These are phyloP conservation scores for Pyrocephalus nanus DNA, from an alignment of 2,797 vertebrate genomes.

Conservation along the genomic window DNA sequence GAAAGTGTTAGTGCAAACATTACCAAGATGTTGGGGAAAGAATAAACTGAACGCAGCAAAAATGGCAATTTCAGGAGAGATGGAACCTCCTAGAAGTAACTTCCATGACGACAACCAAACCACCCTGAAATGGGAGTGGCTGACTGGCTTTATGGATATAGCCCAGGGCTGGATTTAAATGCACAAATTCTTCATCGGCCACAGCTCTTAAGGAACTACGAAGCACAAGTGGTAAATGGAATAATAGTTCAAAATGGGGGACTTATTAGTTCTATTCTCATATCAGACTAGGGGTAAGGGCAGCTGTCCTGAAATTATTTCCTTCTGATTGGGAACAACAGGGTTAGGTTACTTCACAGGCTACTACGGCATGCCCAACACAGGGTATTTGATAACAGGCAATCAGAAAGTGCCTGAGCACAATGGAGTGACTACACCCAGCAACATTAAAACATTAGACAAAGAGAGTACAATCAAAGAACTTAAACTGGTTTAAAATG, in stretches of 20 bases:
- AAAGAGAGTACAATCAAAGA: neutral
- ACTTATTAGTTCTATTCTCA: neutral
- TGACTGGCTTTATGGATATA: neutral
- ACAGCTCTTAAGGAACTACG: neutral
- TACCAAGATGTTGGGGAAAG: neutral
- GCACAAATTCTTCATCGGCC: neutral
- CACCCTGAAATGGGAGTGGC: fast-evolving
- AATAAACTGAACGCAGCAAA: neutral
- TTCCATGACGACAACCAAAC: neutral
- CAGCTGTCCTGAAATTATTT: neutral
- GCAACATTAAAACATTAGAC: neutral
- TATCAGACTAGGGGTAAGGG: neutral
- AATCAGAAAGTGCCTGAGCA: neutral
- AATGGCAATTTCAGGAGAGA: neutral
- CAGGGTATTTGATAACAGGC: neutral
- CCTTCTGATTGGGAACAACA: neutral
- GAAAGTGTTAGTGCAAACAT: neutral
- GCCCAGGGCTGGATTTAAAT: neutral
- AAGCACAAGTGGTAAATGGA: neutral
- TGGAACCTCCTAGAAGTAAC: neutral
- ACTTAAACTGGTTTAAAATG: neutral
- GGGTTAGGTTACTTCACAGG: neutral
- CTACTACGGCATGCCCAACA: fast-evolving
- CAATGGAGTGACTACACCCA: neutral
- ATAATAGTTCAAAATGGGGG: neutral